phyloP scores from a whole-genome alignment of 2,888 invertebrate genomes.

The Steromphala cineraria region DNA sequence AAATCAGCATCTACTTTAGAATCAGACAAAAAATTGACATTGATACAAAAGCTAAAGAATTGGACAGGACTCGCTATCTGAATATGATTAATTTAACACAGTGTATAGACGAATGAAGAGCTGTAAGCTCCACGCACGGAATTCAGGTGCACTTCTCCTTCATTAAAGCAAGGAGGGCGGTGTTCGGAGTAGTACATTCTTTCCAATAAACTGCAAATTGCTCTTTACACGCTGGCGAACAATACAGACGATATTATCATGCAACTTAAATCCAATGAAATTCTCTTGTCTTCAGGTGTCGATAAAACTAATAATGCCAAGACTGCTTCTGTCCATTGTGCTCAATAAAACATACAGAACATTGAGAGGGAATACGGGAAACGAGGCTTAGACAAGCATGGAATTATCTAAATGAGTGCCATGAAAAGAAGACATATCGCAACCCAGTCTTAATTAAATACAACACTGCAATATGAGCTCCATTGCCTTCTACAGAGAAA shows the following conservation, averaged over 20 bases:
- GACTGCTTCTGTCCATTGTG: neutral
- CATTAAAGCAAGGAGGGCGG: neutral
- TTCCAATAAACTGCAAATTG: neutral
- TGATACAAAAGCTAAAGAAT: neutral
- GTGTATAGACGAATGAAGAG: too few relatives aligned
- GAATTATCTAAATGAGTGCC: slow-evolving; percentile 1
- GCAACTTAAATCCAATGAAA: slow-evolving; percentile 15
- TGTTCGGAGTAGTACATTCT: neutral
- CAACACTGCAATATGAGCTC: slow-evolving; percentile 10
- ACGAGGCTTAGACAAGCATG: neutral
- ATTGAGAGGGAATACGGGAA: neutral
- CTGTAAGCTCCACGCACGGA: neutral
- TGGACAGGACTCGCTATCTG: neutral
- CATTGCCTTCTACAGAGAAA: neutral
- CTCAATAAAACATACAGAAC: neutral
- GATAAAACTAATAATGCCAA: neutral
- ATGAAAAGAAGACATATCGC: neutral
- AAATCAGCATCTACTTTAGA: neutral
- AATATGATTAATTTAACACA: neutral
- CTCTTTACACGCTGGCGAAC: neutral
- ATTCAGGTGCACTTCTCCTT: slow-evolving; percentile 4
- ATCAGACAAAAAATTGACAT: neutral
- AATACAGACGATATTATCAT: neutral
- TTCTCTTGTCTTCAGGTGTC: neutral
- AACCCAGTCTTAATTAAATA: slow-evolving; percentile 12